Evolutionary conservation across 1,140 invertebrate genomes (phyloP).

Genomic region (Temnothorax nylanderi): DNA sequence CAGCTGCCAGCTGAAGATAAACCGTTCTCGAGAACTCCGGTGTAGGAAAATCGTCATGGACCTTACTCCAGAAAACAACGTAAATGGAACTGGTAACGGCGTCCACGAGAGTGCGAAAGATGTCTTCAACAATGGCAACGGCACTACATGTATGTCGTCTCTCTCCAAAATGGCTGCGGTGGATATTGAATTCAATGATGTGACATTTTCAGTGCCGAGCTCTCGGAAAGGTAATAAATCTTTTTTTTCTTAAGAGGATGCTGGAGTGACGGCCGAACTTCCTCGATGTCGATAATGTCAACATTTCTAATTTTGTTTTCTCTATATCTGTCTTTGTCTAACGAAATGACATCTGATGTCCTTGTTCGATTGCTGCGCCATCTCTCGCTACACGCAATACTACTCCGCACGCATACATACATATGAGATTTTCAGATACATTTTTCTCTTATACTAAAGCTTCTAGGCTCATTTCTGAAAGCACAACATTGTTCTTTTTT

Average conservation of each 20-base stretch:
- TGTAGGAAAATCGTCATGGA: slow-evolving; percentile 21
- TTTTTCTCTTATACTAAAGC: too few species aligned
- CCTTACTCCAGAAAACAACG: background rate
- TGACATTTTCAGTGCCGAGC: slow-evolving; percentile 89
- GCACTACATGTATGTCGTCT: slow-evolving; percentile 36
- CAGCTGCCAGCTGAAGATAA: background rate
- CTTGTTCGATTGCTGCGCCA: too few species aligned
- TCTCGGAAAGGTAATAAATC: slow-evolving; percentile 87
- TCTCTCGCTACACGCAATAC: too few species aligned
- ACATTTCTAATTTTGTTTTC: too few species aligned
- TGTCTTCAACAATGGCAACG: background rate
- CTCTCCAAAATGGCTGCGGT: slow-evolving; percentile 85
- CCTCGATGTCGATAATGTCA: too few species aligned
- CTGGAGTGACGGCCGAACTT: too few species aligned
- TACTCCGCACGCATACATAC: too few species aligned
- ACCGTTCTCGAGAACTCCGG: background rate
- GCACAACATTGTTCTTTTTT: too few species aligned
- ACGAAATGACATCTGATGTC: too few species aligned
- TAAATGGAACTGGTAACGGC: background rate
- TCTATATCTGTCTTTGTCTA: too few species aligned
- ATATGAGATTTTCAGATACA: too few species aligned
- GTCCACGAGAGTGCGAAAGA: background rate
- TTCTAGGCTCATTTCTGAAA: too few species aligned
- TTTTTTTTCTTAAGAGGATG: background rate
- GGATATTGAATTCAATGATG: slow-evolving; percentile 90